A percentile compares a stretch with the other conserved stretches of the same genome.
These are phyloP conservation scores for Slavum lentiscoides DNA, from an alignment of 2,888 invertebrate species.

Conservation along the genomic window DNA sequence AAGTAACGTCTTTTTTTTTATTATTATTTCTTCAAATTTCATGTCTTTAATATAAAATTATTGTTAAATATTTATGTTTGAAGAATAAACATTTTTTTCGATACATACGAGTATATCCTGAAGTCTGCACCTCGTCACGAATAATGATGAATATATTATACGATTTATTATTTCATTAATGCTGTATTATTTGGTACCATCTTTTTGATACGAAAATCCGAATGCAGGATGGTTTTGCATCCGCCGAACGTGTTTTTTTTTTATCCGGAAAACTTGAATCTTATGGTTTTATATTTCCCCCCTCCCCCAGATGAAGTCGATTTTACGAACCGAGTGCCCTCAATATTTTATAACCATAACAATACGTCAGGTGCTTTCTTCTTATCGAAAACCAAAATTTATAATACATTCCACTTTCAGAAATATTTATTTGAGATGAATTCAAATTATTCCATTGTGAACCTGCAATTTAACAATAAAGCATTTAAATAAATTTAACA, in stretches of 20 bases:
- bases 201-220: not conserved
- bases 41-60: too few species aligned
- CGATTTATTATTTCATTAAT: not conserved
- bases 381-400: not conserved
- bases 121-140: too few species aligned
- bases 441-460: too few species aligned
- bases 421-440: too few species aligned
- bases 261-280: not conserved
- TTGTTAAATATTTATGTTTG: too few species aligned
- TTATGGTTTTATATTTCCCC: not conserved
- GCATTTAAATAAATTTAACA: too few species aligned
- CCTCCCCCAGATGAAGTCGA: not conserved
- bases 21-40: too few species aligned
- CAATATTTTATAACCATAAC: conserved; percentile 32
- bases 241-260: not conserved
- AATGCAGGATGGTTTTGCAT: not conserved
- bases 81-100: too few species aligned
- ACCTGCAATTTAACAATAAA: too few species aligned
- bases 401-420: not conserved
- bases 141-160: too few species aligned
- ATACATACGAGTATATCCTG: too few species aligned
- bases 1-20: too few species aligned
- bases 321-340: conserved; percentile 11
- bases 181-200: not conserved
- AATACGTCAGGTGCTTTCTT: not conserved